Percentiles rank a stretch among this genome's conserved stretches.
Conservation (phyloP, 2,113 vertebrate species). For the Pangasianodon hypophthalmus region DNA sequence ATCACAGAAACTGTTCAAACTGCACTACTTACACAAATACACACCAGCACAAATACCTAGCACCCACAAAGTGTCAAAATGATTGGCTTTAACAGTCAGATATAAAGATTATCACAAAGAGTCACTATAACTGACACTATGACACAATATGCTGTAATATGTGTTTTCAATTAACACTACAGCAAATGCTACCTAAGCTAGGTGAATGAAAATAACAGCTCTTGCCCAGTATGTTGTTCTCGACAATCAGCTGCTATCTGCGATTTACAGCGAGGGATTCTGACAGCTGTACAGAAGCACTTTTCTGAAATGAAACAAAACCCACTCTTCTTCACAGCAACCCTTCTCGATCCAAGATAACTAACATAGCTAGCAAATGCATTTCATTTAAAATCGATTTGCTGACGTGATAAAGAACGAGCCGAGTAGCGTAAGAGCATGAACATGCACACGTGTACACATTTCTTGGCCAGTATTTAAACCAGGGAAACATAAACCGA, state of each 20-base stretch:
- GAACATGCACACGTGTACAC: background rate
- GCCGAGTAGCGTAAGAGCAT: background rate
- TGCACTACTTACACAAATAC: background rate
- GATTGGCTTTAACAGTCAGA: background rate
- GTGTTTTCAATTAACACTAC: background rate
- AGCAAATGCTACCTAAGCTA: too few relatives aligned
- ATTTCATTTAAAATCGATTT: background rate
- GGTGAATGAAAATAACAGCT: background rate
- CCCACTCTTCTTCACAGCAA: background rate
- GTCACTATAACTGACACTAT: background rate
- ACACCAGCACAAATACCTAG: background rate
- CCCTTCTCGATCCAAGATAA: background rate
- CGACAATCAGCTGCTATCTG: too few relatives aligned
- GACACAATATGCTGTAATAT: background rate
- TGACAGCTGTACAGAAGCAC: background rate
- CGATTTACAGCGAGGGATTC: background rate
- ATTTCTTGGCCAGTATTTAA: background rate
- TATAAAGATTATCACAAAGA: slow-evolving; percentile 6
- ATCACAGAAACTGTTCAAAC: background rate
- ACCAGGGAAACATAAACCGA: background rate
- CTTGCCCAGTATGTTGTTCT: background rate
- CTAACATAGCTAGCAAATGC: background rate
- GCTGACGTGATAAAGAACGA: background rate
- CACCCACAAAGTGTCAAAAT: background rate
- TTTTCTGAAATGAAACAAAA: background rate